Conservation (phyloP, 2,888 invertebrate genomes). For the Pterostichus madidus region DNA sequence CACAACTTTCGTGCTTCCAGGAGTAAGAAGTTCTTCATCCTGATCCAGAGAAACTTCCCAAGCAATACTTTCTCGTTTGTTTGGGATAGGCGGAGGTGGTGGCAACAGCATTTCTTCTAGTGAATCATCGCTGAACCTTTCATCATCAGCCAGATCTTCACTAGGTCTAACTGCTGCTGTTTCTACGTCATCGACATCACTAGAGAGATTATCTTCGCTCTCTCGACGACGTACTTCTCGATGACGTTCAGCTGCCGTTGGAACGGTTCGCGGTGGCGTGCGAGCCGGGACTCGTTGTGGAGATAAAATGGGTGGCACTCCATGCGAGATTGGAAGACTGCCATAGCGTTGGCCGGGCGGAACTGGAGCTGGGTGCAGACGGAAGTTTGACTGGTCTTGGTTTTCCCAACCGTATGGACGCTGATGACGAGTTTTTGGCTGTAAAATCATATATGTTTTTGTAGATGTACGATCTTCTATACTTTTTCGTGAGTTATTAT, state of each 20-base stretch:
- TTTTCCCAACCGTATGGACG: constrained; percentile 87
- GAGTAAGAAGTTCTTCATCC: constrained; percentile 85
- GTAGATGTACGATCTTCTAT: too few relatives aligned
- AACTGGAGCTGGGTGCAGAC: constrained; percentile 80
- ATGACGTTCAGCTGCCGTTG: constrained; percentile 87
- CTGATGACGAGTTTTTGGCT: constrained; percentile 88
- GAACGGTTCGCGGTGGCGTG: constrained; percentile 85
- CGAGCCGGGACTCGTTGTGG: constrained; percentile 76
- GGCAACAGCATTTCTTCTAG: constrained; percentile 85
- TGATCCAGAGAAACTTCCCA: constrained; percentile 91
- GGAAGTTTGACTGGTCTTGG: constrained; percentile 74
- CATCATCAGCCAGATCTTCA: constrained; percentile 78
- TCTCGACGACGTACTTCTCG: constrained; percentile 85
- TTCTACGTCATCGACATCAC: constrained; percentile 73
- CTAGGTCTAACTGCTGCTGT: constrained; percentile 73
- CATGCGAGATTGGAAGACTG: constrained; percentile 84
- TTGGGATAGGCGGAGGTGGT: constrained; percentile 77
- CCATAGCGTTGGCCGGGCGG: constrained; percentile 83
- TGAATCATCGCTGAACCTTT: constrained; percentile 91
- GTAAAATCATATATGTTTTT: constrained; percentile 71
- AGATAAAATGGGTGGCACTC: constrained; percentile 80
- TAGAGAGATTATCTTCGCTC: constrained; percentile 74
- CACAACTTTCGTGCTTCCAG: constrained; percentile 84
- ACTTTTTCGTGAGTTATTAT: too few relatives aligned
- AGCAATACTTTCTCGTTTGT: constrained; percentile 90